Evolutionary conservation across 2,888 invertebrate genomes (phyloP).

Genomic region (Macaria notata): DNA sequence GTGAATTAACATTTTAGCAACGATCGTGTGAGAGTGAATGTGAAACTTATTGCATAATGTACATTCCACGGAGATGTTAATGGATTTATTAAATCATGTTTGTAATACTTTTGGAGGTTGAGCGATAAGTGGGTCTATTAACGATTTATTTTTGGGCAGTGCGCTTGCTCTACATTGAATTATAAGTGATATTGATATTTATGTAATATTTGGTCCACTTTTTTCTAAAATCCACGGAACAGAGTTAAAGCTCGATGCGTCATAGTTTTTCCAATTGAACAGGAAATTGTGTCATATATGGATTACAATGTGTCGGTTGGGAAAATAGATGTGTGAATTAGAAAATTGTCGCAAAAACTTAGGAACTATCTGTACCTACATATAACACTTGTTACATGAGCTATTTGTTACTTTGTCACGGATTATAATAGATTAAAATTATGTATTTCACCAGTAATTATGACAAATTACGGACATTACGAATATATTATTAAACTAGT

Average conservation of each 20-base stretch:
- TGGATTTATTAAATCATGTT: constrained; percentile 46
- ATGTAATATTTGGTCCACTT: constrained; percentile 25
- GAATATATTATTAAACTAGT: too few relatives aligned
- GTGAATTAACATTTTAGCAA: constrained; percentile 68
- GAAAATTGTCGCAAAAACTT: constrained; percentile 60
- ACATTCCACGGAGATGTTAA: constrained; percentile 52
- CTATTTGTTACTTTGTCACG: background rate
- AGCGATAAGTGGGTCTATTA: constrained; percentile 28
- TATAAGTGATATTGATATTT: constrained; percentile 19
- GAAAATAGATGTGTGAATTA: constrained; percentile 33
- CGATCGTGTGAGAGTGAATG: constrained; percentile 73
- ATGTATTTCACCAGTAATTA: too few relatives aligned
- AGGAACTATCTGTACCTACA: constrained; percentile 32
- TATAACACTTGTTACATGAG: constrained; percentile 6
- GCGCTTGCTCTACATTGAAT: constrained; percentile 16
- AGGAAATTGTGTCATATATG: constrained; percentile 22
- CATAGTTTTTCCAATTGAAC: constrained; percentile 45
- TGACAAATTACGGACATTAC: too few relatives aligned
- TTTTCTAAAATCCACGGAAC: background rate
- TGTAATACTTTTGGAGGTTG: constrained; percentile 40
- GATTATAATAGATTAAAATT: too few relatives aligned
- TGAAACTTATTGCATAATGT: constrained; percentile 73
- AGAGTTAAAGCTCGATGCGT: constrained; percentile 41
- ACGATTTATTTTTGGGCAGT: constrained; percentile 26
- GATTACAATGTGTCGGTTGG: constrained; percentile 39